Evolutionary conservation across 1,140 invertebrate genomes (phyloP), one percentile per base, ranked within the genome.

Genomic region (Bradysia coprophila): DNA sequence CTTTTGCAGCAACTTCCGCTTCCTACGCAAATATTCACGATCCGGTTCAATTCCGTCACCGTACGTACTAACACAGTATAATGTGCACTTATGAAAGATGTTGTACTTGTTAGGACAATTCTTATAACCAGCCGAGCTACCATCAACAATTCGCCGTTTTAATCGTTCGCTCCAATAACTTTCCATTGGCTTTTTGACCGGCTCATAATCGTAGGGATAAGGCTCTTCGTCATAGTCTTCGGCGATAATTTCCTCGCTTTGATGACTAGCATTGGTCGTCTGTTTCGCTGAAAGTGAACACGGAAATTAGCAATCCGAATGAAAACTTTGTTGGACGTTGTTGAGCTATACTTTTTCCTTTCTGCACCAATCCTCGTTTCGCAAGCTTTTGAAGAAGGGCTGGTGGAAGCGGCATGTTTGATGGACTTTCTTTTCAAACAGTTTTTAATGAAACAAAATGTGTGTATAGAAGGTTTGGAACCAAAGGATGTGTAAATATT

Each of bases 21-120:
- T 78, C 45, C 68, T 69, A 47, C 75, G 72, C 40, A 89, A 63
- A 60, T 93, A 88, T 51, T 72, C 74, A 45, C 76, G 71, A 43
- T 72, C 73, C 33, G 85, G 83, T 49, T 77, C 71, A 43, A 75
- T 75, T 19, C 86, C 81, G 45, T 71, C 71, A 47, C 81, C 84
- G 86, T 89, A 98, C 38, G 76, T 72, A 54, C 87, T 81, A 42
- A 82, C 77, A 65, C 95, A 98, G 63, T 75, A 94, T 20, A 75
- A 72, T 2, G 73, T 75, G 62, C 95, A 98, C 46, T 89, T 79
- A 58, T 99, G 95, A 61, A 83, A 92, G 44, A 90, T 81, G 57
- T 98, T 98, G 50, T 74, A 84, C 62, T 93, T 96, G 56, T 98
- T 98, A 2, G 95, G 95, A 62, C 95, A 98, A 4, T 83, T 81